phyloP scores from a whole-genome alignment of 2,113 vertebrate species.

The Nasalis larvatus region DNA sequence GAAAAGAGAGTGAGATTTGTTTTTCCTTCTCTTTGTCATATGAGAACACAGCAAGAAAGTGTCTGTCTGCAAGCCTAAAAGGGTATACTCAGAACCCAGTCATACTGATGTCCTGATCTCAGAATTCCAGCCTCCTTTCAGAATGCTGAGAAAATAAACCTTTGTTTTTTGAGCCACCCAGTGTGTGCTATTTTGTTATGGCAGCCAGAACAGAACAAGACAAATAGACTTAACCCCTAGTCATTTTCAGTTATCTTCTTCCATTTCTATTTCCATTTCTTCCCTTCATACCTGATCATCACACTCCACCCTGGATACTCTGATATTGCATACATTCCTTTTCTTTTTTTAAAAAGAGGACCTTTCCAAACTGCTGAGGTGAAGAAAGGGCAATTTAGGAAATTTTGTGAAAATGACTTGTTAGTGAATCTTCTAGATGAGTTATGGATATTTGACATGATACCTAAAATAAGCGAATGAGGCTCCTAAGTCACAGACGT shows the following conservation, averaged over 20 bases:
- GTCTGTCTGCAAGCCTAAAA: not conserved
- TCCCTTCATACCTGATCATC: not conserved
- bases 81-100: not conserved
- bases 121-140: not conserved
- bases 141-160: not conserved
- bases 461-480: not conserved
- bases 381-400: not conserved
- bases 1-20: not conserved
- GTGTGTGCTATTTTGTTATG: not conserved
- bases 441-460: not conserved
- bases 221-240: not conserved
- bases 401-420: not conserved
- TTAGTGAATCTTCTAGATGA: not conserved
- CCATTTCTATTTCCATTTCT: not conserved
- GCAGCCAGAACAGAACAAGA: not conserved
- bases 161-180: not conserved
- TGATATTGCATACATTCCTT: not conserved
- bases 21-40: not conserved
- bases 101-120: not conserved
- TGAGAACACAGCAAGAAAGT: not conserved
- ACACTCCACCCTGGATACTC: not conserved
- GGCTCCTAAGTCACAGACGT: not conserved
- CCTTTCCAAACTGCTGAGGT: not conserved
- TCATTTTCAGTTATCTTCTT: not conserved
- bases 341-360: not conserved